Evolutionary conservation across 2,113 vertebrate species (phyloP).

Genomic region (Cheilinus undulatus): DNA sequence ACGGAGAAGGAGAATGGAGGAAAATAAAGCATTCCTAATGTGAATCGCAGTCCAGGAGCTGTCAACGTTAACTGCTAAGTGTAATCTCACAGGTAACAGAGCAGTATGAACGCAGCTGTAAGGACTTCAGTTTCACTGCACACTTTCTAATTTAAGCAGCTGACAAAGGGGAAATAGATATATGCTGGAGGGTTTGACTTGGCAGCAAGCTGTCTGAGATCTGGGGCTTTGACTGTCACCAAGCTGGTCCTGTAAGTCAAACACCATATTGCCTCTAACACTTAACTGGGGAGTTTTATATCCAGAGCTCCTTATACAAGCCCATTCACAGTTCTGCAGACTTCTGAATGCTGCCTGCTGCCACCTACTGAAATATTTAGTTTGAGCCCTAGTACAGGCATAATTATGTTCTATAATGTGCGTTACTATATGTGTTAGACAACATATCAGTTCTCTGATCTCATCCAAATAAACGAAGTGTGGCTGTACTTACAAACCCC

Average conservation of each 20-base stretch:
- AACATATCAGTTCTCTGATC: not conserved
- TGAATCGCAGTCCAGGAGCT: conserved; percentile 44
- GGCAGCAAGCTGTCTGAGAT: conserved; percentile 43
- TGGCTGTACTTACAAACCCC: not conserved
- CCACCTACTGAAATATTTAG: conserved; percentile 31
- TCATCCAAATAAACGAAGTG: not conserved
- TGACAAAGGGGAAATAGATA: conserved; percentile 46
- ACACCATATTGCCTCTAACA: conserved; percentile 41
- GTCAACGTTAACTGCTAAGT: conserved; percentile 47
- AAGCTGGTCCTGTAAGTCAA: conserved; percentile 46
- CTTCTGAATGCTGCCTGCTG: conserved; percentile 21
- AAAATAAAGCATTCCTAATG: conserved; percentile 39
- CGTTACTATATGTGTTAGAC: not conserved
- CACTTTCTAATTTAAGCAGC: conserved; percentile 60
- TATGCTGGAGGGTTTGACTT: conserved; percentile 40
- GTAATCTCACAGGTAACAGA: conserved; percentile 62
- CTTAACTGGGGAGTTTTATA: conserved; percentile 29
- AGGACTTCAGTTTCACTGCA: conserved; percentile 59
- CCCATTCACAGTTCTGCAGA: conserved; percentile 18
- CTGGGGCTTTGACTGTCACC: conserved; percentile 53
- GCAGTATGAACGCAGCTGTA: conserved; percentile 46
- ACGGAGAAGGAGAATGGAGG: not conserved
- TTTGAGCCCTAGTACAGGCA: not conserved
- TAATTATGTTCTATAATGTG: not conserved
- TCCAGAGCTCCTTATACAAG: conserved; percentile 25